These are phyloP conservation scores for Zootermopsis nevadensis DNA, from an alignment of 2,888 invertebrate species.

Conservation along the genomic window DNA sequence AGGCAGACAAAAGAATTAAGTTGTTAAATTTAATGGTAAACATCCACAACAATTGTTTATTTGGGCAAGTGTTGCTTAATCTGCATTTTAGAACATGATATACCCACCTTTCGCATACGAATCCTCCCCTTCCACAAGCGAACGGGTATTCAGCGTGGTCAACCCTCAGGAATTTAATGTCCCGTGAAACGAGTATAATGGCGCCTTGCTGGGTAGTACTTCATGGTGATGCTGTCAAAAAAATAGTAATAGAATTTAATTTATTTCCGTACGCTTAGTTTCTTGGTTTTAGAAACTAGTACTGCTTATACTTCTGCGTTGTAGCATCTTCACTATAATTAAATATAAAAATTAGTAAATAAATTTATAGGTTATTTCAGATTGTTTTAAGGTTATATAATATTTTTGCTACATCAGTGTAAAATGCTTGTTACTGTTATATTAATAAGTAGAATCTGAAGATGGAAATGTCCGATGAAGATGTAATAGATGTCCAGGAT, in stretches of 20 bases:
- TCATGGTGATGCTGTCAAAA: not conserved
- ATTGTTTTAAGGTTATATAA: not conserved
- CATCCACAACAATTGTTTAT: too few relatives aligned
- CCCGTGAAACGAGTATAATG: too few relatives aligned
- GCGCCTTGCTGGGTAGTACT: not conserved
- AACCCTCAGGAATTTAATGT: too few relatives aligned
- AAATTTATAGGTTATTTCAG: not conserved
- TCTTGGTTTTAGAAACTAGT: not conserved
- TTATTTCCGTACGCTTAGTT: not conserved
- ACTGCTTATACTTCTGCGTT: not conserved
- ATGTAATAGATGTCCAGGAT: not conserved
- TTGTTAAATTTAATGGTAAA: too few relatives aligned
- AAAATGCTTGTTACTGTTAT: not conserved
- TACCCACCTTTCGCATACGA: too few relatives aligned
- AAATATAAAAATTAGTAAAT: not conserved
- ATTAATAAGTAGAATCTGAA: not conserved
- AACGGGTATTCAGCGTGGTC: too few relatives aligned
- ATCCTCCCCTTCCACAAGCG: too few relatives aligned
- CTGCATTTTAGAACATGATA: too few relatives aligned
- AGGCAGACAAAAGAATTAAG: too few relatives aligned
- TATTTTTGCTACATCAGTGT: not conserved
- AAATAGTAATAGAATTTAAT: not conserved
- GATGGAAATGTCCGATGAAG: slow-evolving; percentile 24
- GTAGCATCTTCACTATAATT: not conserved
- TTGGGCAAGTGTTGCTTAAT: too few relatives aligned